Percentiles rank a stretch among this genome's conserved stretches.
Evolutionary conservation across 2,797 vertebrate genomes (phyloP).

Genomic region (Acrossocheilus wenchowensis): DNA sequence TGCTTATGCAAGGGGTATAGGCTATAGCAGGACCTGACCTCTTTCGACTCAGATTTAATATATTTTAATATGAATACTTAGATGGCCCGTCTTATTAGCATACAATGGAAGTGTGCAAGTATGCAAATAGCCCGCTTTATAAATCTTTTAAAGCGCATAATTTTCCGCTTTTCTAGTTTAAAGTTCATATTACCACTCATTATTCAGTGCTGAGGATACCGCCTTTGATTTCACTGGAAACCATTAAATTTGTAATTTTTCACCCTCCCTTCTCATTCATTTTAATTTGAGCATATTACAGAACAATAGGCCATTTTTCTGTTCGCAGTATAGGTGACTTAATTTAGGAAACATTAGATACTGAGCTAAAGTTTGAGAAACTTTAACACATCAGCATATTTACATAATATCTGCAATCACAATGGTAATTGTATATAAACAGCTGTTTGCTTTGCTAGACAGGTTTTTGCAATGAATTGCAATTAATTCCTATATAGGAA

Average conservation of each 20-base stretch:
- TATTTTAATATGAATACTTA: conserved; percentile 42
- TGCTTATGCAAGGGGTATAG: background rate
- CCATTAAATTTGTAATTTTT: conserved; percentile 14
- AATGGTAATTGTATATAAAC: background rate
- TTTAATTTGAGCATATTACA: conserved; percentile 23
- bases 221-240: conserved; percentile 19
- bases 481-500: no score
- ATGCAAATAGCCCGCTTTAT: conserved; percentile 41
- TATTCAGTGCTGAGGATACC: background rate
- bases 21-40: conserved; percentile 30
- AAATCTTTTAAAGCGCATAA: conserved; percentile 40
- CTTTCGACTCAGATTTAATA: conserved; percentile 27
- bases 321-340: background rate
- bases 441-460: background rate
- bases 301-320: conserved; percentile 10
- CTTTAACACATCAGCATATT: background rate
- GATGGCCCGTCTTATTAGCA: conserved; percentile 53
- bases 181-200: conserved; percentile 27
- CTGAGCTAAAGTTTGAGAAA: background rate
- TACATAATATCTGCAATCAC: background rate
- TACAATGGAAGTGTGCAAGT: conserved; percentile 35
- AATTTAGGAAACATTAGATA: background rate
- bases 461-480: background rate
- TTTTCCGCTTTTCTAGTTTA: conserved; percentile 28
- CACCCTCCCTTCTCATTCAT: conserved; percentile 10